Conservation (phyloP, 30 jellyfish, hydroid and myxozoan species). For the Pseudorhiza aurosa region DNA sequence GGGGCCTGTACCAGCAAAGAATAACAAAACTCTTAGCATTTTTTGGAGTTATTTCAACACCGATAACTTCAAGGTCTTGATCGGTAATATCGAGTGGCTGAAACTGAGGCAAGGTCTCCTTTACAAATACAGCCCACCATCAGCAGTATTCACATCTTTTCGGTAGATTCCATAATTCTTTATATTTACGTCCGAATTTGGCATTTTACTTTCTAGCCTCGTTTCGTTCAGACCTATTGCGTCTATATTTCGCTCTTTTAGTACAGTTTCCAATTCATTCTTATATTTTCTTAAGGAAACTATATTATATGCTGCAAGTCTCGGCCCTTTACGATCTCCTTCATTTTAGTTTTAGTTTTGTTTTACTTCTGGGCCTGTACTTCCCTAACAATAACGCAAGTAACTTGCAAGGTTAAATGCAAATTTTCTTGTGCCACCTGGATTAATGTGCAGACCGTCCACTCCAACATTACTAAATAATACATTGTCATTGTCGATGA, state of each 20-base stretch:
- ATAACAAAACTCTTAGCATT: slow-evolving; percentile 13
- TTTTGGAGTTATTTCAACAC: slow-evolving; percentile 9
- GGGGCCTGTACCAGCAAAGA: slow-evolving; percentile 25
- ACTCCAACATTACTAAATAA: slow-evolving; percentile 19
- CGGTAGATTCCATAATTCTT: slow-evolving; percentile 14
- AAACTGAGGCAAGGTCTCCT: slow-evolving; percentile 15
- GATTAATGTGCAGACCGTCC: slow-evolving; percentile 42
- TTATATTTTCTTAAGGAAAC: slow-evolving; percentile 21
- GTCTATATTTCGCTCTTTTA: slow-evolving; percentile 11
- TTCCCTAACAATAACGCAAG: slow-evolving; percentile 6
- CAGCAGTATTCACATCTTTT: slow-evolving; percentile 17
- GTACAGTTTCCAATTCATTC: slow-evolving; percentile 6
- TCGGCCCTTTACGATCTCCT: slow-evolving; percentile 25
- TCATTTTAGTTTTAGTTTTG: background rate
- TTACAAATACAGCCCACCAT: slow-evolving; percentile 7
- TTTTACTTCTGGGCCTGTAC: slow-evolving; percentile 7
- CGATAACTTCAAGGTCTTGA: background rate
- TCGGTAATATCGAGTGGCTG: background rate
- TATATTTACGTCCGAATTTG: slow-evolving; percentile 17
- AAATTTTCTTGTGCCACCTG: slow-evolving; percentile 33
- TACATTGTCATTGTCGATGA: background rate
- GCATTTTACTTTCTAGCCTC: slow-evolving; percentile 10
- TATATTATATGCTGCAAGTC: slow-evolving; percentile 29
- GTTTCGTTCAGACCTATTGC: slow-evolving; percentile 39
- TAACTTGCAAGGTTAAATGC: slow-evolving; percentile 4